Percentiles rank a stretch among this genome's conserved stretches.
Evolutionary conservation across 2,113 vertebrate species (phyloP).

Genomic region (Psammodynastes pulverulentus): DNA sequence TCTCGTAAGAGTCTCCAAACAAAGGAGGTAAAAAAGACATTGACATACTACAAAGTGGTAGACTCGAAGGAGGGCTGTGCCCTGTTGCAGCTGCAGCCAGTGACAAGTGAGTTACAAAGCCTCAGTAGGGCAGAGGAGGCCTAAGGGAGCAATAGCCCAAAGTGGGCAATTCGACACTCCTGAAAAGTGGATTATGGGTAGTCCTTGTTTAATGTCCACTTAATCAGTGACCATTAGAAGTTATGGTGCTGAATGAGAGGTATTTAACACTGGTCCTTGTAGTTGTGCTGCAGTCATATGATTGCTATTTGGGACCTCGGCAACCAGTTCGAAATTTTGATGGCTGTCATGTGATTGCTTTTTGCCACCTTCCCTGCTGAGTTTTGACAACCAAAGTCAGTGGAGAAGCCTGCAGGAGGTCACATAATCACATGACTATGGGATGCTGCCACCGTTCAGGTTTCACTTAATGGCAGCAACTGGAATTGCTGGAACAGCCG

Average conservation of each 20-base stretch:
- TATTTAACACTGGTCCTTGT: background rate
- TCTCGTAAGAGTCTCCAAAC: slow-evolving; percentile 58
- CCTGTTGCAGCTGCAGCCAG: slow-evolving; percentile 73
- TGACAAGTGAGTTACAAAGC: slow-evolving; percentile 56
- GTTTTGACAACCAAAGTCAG: background rate
- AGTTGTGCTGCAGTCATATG: background rate
- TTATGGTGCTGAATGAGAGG: background rate
- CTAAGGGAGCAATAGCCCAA: background rate
- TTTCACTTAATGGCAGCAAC: background rate
- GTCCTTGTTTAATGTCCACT: background rate
- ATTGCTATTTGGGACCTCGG: background rate
- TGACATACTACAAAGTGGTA: slow-evolving; percentile 66
- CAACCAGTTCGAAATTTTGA: background rate
- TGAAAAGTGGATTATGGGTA: background rate
- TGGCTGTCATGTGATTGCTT: background rate
- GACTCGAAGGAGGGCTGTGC: slow-evolving; percentile 50
- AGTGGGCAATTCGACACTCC: background rate
- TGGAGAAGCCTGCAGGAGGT: background rate
- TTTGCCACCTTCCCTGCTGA: background rate
- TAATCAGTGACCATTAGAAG: background rate
- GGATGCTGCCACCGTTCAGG: background rate
- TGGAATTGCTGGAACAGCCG: background rate
- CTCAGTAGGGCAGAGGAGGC: background rate
- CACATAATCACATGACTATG: background rate
- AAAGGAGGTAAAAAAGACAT: slow-evolving; percentile 68